phyloP scores from a whole-genome alignment of 2,797 vertebrate species.

The Phyllotis vaccarum region DNA sequence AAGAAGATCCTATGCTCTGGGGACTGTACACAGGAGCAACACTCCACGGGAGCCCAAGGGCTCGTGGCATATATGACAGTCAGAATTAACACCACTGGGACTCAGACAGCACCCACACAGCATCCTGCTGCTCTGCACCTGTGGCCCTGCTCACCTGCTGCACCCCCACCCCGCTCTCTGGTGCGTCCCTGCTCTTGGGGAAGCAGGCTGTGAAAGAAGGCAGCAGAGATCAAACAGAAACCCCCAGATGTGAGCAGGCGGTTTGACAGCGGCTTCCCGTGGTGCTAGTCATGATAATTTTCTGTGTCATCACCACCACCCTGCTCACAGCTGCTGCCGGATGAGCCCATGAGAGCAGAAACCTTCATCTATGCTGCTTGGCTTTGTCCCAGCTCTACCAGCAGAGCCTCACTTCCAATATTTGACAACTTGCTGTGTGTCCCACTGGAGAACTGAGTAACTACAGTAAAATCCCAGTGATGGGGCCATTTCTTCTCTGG shows the following conservation, averaged over 20 bases:
- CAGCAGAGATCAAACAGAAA: not conserved
- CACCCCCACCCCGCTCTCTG: not conserved
- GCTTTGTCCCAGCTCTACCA: not conserved
- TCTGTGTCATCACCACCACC: not conserved
- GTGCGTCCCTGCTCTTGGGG: not conserved
- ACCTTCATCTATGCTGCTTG: not conserved
- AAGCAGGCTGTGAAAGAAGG: not conserved
- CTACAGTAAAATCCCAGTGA: not conserved
- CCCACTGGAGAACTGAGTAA: not conserved
- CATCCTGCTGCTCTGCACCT: not conserved
- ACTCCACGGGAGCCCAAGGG: not conserved
- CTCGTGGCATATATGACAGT: not conserved
- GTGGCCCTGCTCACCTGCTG: not conserved
- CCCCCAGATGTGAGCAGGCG: not conserved
- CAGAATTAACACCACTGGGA: rapidly evolving
- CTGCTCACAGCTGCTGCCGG: not conserved
- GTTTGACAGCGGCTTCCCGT: not conserved
- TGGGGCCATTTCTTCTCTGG: not conserved
- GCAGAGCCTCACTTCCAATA: not conserved
- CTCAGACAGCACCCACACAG: not conserved
- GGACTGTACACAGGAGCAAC: not conserved
- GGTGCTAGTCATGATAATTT: not conserved
- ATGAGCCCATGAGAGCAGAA: not conserved
- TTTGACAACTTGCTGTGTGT: not conserved
- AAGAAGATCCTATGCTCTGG: not conserved